Evolutionary conservation across 2,113 vertebrate species (phyloP).

Genomic region (Tachycineta bicolor): DNA sequence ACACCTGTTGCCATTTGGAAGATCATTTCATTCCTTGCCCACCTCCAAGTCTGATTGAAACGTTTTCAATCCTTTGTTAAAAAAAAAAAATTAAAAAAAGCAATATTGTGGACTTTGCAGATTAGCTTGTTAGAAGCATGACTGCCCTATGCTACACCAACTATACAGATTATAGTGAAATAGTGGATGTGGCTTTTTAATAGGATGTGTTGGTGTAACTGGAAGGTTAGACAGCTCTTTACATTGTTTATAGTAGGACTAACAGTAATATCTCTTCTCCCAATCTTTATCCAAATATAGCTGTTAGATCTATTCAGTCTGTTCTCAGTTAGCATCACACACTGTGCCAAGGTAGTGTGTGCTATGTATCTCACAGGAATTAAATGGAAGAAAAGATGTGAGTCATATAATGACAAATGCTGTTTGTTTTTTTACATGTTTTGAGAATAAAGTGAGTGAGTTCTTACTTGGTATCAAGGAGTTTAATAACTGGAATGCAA

Average conservation of each 20-base stretch:
- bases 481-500: not conserved
- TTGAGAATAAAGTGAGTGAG: not conserved
- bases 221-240: not conserved
- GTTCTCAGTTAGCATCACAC: not conserved
- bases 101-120: not conserved
- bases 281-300: not conserved
- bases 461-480: not conserved
- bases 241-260: not conserved
- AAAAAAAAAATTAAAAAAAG: not conserved
- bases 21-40: not conserved
- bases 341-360: not conserved
- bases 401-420: not conserved
- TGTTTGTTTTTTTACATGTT: not conserved
- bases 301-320: not conserved
- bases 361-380: not conserved
- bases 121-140: not conserved
- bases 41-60: not conserved
- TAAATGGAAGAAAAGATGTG: not conserved
- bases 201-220: not conserved
- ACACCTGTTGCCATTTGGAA: not conserved
- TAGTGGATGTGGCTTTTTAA: not conserved
- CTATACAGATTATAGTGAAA: not conserved
- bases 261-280: not conserved
- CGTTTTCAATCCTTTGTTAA: not conserved
- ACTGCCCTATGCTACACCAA: not conserved